Evolutionary conservation across 2,888 invertebrate species (phyloP).

Genomic region (Hermodice carunculata): DNA sequence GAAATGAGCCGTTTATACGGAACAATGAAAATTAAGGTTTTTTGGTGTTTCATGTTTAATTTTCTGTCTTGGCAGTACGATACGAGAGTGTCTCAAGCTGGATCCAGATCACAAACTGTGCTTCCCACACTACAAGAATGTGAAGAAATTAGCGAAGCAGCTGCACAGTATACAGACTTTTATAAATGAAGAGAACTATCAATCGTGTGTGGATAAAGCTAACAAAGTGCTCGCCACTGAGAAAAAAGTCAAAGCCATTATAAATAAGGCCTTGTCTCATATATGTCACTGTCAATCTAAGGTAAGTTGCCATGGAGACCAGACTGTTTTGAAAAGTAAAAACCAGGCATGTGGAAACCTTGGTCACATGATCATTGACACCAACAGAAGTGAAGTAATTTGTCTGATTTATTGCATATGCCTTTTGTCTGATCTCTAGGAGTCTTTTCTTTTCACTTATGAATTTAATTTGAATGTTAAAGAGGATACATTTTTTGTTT

Average conservation of each 20-base stretch:
- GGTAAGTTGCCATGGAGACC: constrained; percentile 54
- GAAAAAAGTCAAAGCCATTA: constrained; percentile 73
- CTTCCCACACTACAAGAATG: constrained; percentile 94
- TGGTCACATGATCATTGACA: no score
- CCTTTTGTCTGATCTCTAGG: no score
- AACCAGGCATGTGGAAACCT: no score
- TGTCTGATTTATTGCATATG: no score
- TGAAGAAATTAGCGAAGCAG: constrained; percentile 91
- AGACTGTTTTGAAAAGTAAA: no score
- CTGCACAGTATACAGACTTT: constrained; percentile 69
- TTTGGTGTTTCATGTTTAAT: neutral
- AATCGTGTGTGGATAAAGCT: constrained; percentile 73
- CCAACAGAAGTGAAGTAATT: no score
- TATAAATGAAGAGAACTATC: constrained; percentile 59
- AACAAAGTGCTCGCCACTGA: constrained; percentile 77
- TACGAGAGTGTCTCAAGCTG: constrained; percentile 95
- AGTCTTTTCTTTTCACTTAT: no score
- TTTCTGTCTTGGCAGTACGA: constrained; percentile 77
- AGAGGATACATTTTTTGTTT: no score
- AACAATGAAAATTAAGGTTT: no score
- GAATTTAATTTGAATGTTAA: no score
- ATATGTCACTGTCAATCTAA: constrained; percentile 82
- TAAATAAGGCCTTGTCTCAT: constrained; percentile 78
- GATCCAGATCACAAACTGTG: constrained; percentile 98
- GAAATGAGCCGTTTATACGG: no score